phyloP scores from a whole-genome alignment of 2,888 invertebrate genomes.

The Polydrusus pterygomalis region DNA sequence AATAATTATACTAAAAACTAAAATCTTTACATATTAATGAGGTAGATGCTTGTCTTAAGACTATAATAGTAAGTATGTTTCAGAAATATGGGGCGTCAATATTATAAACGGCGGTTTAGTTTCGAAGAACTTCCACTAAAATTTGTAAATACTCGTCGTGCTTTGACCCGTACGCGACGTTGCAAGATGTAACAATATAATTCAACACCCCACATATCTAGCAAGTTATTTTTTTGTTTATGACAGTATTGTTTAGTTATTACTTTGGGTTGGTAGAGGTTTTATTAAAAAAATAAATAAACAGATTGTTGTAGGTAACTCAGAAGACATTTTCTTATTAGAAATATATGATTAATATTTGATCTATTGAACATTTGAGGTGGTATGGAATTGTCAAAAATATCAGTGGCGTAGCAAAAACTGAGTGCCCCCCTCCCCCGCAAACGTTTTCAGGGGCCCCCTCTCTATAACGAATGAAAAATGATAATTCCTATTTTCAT shows the following conservation, averaged over 20 bases:
- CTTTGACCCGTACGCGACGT: no score
- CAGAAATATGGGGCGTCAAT: constrained; percentile 16
- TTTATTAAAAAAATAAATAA: constrained; percentile 25
- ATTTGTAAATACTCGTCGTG: no score
- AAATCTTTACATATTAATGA: constrained; percentile 63
- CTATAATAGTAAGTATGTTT: constrained; percentile 61
- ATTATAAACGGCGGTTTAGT: background rate
- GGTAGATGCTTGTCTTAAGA: constrained; percentile 65
- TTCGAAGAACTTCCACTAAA: no score
- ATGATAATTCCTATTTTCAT: no score
- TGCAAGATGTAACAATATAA: background rate
- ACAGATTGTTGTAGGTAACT: constrained; percentile 36
- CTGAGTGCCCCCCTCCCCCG: no score
- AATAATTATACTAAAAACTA: constrained; percentile 54
- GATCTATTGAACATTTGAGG: constrained; percentile 19
- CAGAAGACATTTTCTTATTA: constrained; percentile 36
- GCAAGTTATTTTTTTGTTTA: constrained; percentile 1
- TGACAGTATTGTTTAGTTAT: constrained; percentile 23
- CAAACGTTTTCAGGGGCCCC: no score
- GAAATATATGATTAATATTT: constrained; percentile 16
- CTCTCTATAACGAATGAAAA: no score
- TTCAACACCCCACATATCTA: constrained; percentile 21
- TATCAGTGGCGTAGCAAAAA: no score
- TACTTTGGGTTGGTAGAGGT: constrained; percentile 34
- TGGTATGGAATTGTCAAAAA: constrained; percentile 7